A percentile compares a stretch with the other conserved stretches of the same genome.
phyloP scores from a whole-genome alignment of 1,140 invertebrate species.

The Yoshiicerus persimilis region DNA sequence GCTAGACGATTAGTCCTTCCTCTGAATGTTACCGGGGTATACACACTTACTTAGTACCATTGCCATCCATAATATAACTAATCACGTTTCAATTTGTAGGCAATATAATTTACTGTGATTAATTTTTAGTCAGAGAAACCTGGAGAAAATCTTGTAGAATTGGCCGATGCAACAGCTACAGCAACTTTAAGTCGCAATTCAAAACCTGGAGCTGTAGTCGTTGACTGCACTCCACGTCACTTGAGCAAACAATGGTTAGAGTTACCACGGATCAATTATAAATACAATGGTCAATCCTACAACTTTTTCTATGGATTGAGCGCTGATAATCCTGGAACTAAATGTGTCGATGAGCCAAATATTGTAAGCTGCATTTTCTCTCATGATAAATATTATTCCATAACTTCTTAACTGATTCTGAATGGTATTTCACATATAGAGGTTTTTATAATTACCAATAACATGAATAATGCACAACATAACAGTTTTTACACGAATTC shows the following conservation, averaged over 20 bases:
- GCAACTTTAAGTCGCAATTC: background rate
- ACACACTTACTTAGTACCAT: background rate
- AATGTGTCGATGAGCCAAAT: background rate
- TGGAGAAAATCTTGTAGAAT: constrained; percentile 36
- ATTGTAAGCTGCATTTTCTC: background rate
- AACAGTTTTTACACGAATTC: too few species aligned
- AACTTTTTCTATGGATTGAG: constrained; percentile 52
- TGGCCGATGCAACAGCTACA: constrained; percentile 30
- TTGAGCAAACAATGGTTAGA: constrained; percentile 47
- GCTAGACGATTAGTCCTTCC: constrained; percentile 40
- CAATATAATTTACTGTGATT: background rate
- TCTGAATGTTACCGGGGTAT: constrained; percentile 32
- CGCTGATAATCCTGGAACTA: background rate
- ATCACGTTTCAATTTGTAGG: background rate
- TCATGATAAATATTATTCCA: background rate
- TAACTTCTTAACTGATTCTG: too few species aligned
- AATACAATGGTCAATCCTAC: constrained; percentile 53
- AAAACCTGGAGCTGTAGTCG: background rate
- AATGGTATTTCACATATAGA: too few species aligned
- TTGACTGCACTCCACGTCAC: constrained; percentile 38
- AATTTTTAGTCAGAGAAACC: background rate
- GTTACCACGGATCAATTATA: constrained; percentile 56
- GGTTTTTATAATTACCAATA: too few species aligned
- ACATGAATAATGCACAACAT: too few species aligned
- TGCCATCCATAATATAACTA: background rate